A percentile compares a stretch with the other conserved stretches of the same genome.
These are phyloP conservation scores for Sisor rabdophorus DNA, from an alignment of 2,113 vertebrate species.

Conservation along the genomic window DNA sequence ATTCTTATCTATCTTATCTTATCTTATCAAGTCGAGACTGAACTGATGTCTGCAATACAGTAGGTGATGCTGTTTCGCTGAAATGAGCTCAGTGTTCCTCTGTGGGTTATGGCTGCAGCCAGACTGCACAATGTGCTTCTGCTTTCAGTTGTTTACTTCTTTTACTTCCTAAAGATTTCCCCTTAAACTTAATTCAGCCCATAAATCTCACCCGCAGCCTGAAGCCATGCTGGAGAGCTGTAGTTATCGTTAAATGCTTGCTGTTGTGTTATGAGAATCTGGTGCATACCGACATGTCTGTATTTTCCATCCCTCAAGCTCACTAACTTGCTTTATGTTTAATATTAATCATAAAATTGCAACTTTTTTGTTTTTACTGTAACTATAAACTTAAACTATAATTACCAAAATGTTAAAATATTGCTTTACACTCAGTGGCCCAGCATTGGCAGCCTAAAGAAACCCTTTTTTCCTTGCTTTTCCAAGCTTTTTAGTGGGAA, in stretches of 20 bases:
- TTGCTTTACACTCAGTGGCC: too few relatives aligned
- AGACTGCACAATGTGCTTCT: slow-evolving; percentile 19
- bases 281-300: not conserved
- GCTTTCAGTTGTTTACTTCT: slow-evolving; percentile 12
- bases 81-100: not conserved
- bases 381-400: not conserved
- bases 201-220: slow-evolving; percentile 10
- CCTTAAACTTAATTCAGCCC: slow-evolving; percentile 16
- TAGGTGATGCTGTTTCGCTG: not conserved
- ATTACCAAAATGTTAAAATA: too few relatives aligned
- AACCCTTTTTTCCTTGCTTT: too few relatives aligned
- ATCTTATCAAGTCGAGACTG: not conserved
- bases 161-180: not conserved
- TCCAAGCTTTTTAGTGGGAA: too few relatives aligned
- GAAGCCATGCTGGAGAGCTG: not conserved
- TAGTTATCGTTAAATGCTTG: not conserved
- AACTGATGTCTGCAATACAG: not conserved
- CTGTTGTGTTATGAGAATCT: slow-evolving; percentile 8
- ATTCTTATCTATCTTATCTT: too few relatives aligned
- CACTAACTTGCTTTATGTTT: not conserved
- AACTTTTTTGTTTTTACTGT: not conserved
- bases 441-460: too few relatives aligned
- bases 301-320: not conserved
- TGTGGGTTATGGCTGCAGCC: not conserved
- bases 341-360: too few relatives aligned